These are phyloP conservation scores for Dolichopus griseipennis DNA, from an alignment of 2,888 invertebrate species.

Conservation along the genomic window DNA sequence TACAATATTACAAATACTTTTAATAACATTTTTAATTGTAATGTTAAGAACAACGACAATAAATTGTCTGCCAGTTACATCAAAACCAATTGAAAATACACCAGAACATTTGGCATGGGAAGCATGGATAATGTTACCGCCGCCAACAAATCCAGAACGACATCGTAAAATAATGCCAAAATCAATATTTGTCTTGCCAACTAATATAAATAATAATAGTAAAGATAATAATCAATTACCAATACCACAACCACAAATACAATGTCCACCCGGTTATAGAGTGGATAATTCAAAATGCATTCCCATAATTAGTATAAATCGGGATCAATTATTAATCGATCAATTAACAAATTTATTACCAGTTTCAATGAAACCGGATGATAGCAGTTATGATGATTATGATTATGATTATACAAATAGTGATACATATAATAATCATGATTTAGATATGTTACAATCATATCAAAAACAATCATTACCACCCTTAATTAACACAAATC, in stretches of 20 bases:
- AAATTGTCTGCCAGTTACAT: constrained; percentile 36
- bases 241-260: constrained; percentile 18
- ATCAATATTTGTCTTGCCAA: constrained; percentile 41
- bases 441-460: constrained; percentile 4
- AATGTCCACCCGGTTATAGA: constrained; percentile 37
- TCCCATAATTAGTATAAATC: constrained; percentile 35
- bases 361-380: constrained; percentile 16
- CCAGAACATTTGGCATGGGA: constrained; percentile 42
- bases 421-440: neutral
- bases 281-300: constrained; percentile 37
- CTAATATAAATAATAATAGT: constrained; percentile 14
- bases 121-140: constrained; percentile 38
- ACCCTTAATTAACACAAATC: neutral
- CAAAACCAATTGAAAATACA: constrained; percentile 41
- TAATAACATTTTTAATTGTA: neutral
- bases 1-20: neutral
- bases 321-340: constrained; percentile 24
- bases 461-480: neutral
- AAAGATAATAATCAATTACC: neutral
- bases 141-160: constrained; percentile 34
- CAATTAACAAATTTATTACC: constrained; percentile 28
- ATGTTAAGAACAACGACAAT: neutral
- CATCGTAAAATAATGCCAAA: constrained; percentile 42
- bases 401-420: constrained; percentile 32
- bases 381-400: constrained; percentile 25